These are phyloP conservation scores for Operophtera brumata DNA, from an alignment of 2,888 invertebrate species.

Conservation along the genomic window DNA sequence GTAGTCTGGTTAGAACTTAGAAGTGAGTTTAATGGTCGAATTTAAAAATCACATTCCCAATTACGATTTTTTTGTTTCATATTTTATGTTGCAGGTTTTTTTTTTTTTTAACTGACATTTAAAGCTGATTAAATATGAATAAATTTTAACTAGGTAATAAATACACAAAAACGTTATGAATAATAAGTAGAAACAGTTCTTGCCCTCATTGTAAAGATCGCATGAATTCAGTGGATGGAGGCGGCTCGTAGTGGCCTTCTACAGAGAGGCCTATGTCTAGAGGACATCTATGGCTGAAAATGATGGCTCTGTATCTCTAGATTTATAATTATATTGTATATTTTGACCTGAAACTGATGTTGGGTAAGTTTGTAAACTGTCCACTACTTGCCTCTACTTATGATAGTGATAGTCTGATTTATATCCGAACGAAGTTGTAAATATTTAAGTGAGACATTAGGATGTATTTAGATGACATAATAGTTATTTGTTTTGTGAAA, in stretches of 20 bases:
- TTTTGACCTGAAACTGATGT: conserved; percentile 42
- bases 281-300: too few relatives aligned
- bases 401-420: conserved; percentile 21
- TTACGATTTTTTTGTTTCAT: neutral
- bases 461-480: conserved; percentile 57
- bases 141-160: neutral
- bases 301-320: conserved; percentile 3
- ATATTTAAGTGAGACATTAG: conserved; percentile 63
- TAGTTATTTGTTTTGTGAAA: conserved; percentile 71
- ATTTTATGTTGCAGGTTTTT: too few relatives aligned
- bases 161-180: neutral
- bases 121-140: neutral
- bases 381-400: conserved; percentile 13
- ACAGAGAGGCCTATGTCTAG: too few relatives aligned
- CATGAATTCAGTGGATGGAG: too few relatives aligned
- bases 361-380: conserved; percentile 31
- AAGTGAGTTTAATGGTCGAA: neutral
- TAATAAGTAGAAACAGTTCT: neutral
- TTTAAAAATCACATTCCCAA: conserved; percentile 12
- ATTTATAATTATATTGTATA: conserved; percentile 50
- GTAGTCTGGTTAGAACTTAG: neutral
- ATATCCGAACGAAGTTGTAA: conserved; percentile 53
- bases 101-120: too few relatives aligned
- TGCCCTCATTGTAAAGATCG: neutral
- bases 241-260: too few relatives aligned